Evolutionary conservation across 2,797 vertebrate genomes (phyloP).

Genomic region (Prionace glauca): DNA sequence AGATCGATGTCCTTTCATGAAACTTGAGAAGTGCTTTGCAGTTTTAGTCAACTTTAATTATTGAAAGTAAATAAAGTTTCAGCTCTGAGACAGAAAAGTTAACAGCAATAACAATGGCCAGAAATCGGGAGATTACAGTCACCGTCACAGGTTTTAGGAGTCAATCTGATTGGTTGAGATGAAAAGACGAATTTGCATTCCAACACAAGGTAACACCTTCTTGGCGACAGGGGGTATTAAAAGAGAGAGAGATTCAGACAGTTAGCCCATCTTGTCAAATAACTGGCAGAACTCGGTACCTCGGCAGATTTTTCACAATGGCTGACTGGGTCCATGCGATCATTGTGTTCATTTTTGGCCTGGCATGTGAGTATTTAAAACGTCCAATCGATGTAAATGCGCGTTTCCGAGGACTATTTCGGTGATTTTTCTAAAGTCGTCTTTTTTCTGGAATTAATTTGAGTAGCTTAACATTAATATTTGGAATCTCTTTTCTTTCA

Average conservation of each 20-base stretch:
- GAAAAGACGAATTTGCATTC: neutral
- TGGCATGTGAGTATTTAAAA: neutral
- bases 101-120: neutral
- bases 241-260: neutral
- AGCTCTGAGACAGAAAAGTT: neutral
- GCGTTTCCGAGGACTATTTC: too few species aligned
- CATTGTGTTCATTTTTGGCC: neutral
- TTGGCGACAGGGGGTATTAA: neutral
- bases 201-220: neutral
- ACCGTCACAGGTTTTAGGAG: neutral
- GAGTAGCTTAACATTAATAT: neutral
- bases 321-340: neutral
- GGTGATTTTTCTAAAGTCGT: neutral
- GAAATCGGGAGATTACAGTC: neutral
- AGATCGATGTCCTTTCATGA: too few species aligned
- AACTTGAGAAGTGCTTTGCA: neutral
- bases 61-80: neutral
- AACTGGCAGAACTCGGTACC: neutral
- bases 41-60: neutral
- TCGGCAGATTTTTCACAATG: neutral
- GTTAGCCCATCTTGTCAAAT: neutral
- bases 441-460: neutral
- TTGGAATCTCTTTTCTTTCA: constrained; percentile 34
- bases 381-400: neutral
- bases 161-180: neutral